Conservation (phyloP, 2,888 invertebrate species). For the Zygogramma bicolorata region DNA sequence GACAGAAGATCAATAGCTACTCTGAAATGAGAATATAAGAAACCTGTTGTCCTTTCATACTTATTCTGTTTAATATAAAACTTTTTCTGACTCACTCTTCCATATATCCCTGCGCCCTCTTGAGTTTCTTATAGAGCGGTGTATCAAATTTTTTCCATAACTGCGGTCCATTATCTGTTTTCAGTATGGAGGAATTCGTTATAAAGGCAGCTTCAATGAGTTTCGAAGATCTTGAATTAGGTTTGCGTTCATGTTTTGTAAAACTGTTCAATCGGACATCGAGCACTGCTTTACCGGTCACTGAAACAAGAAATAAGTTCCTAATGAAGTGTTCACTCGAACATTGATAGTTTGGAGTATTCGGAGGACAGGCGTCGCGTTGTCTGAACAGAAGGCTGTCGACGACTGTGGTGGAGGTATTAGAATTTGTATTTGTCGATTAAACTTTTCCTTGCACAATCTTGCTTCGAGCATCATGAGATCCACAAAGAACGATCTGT, state of each 20-base stretch:
- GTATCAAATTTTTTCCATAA: slow-evolving; percentile 82
- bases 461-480: no score
- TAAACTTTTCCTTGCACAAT: no score
- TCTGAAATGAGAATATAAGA: slow-evolving; percentile 66
- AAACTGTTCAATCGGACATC: slow-evolving; percentile 79
- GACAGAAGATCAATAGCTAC: slow-evolving; percentile 76
- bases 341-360: no score
- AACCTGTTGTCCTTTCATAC: no score
- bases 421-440: no score
- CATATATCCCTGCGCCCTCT: slow-evolving; percentile 77
- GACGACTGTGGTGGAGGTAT: no score
- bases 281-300: slow-evolving; percentile 80
- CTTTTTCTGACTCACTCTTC: slow-evolving; percentile 69
- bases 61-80: neutral
- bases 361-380: no score
- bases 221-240: slow-evolving; percentile 74
- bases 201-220: slow-evolving; percentile 80
- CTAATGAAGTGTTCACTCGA: neutral
- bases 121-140: slow-evolving; percentile 77
- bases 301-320: slow-evolving; percentile 65
- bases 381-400: no score
- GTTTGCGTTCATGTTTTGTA: slow-evolving; percentile 70
- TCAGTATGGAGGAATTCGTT: slow-evolving; percentile 78
- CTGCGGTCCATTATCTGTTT: slow-evolving; percentile 77
- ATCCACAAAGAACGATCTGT: no score